Conservation (phyloP, 1,140 invertebrate species). For the Babylonia areolata region DNA sequence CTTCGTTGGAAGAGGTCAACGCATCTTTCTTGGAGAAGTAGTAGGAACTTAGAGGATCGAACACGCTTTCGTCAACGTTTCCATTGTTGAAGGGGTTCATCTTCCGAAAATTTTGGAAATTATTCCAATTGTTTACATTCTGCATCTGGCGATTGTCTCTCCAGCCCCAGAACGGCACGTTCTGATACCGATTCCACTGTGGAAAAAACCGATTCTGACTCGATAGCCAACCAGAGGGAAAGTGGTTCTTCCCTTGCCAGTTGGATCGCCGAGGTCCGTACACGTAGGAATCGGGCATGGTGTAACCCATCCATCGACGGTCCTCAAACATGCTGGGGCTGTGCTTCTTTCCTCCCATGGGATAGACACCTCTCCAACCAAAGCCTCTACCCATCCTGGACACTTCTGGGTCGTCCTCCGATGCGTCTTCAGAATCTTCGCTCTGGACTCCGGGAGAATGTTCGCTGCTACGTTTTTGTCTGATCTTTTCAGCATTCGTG, state of each 20-base stretch:
- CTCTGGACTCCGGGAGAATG: not conserved
- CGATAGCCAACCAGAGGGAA: not conserved
- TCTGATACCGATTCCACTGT: not conserved
- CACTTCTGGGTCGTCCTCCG: not conserved
- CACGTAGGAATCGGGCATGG: not conserved
- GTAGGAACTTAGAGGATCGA: slow-evolving; percentile 3
- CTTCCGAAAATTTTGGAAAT: not conserved
- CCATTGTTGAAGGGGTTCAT: not conserved
- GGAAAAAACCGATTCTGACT: slow-evolving; percentile 2
- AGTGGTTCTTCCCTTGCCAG: not conserved
- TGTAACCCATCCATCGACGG: not conserved
- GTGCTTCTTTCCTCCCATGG: not conserved
- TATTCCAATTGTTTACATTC: not conserved
- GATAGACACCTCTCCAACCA: not conserved
- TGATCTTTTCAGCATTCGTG: not conserved
- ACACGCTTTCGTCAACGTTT: not conserved
- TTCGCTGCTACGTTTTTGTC: not conserved
- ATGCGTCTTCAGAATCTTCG: not conserved
- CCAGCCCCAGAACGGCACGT: not conserved
- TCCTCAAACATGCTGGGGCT: not conserved
- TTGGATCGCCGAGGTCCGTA: not conserved
- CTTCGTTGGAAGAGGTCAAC: not conserved
- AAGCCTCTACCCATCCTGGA: not conserved
- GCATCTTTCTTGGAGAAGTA: slow-evolving; percentile 1
- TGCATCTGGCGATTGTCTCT: not conserved